Percentiles rank a stretch among this genome's conserved stretches.
These are phyloP conservation scores for Pseudocheirus occidentalis DNA, from an alignment of 2,797 vertebrate genomes.

Conservation along the genomic window DNA sequence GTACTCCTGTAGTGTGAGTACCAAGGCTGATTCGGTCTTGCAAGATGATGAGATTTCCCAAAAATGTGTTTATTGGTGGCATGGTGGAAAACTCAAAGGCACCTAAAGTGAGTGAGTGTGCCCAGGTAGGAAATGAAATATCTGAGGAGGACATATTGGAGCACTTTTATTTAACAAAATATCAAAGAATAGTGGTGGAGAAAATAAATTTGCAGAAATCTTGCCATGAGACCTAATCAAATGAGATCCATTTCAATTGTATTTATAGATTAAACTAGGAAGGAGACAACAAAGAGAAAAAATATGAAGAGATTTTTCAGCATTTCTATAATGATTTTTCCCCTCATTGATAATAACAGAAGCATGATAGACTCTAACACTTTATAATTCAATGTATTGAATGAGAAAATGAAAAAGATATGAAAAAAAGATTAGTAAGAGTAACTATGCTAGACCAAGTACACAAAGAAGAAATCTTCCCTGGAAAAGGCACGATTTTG, in stretches of 20 bases:
- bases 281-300: too few relatives aligned
- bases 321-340: too few relatives aligned
- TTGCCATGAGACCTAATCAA: neutral
- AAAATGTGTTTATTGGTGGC: neutral
- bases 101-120: neutral
- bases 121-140: neutral
- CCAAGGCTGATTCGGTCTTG: neutral
- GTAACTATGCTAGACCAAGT: too few relatives aligned
- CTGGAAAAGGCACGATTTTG: neutral
- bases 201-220: neutral
- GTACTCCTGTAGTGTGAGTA: neutral
- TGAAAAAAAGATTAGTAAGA: too few relatives aligned
- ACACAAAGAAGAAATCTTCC: too few relatives aligned
- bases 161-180: neutral
- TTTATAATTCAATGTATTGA: too few relatives aligned
- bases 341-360: too few relatives aligned
- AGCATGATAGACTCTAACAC: too few relatives aligned
- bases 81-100: neutral
- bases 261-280: too few relatives aligned
- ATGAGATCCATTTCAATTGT: neutral
- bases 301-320: too few relatives aligned
- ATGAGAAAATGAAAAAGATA: too few relatives aligned
- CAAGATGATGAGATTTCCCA: neutral
- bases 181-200: neutral
- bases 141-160: neutral